These are phyloP conservation scores for Bradypodion pumilum DNA, from an alignment of 2,797 vertebrate genomes.

Conservation along the genomic window DNA sequence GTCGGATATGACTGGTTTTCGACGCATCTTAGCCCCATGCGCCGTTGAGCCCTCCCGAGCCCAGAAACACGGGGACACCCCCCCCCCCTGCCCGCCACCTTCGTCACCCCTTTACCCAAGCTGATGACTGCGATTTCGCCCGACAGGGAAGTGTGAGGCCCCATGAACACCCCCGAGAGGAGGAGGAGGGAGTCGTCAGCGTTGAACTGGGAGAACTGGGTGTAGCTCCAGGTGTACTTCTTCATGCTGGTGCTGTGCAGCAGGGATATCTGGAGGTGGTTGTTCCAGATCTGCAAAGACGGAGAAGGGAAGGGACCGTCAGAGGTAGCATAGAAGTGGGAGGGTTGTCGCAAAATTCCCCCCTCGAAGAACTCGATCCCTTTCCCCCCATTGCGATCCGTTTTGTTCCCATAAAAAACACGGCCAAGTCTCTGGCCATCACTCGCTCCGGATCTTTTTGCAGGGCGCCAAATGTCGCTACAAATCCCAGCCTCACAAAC, in stretches of 20 bases:
- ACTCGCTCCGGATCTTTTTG: no score
- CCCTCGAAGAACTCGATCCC: background rate
- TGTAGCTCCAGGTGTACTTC: constrained; percentile 97
- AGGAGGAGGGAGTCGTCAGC: constrained; percentile 91
- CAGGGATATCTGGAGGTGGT: constrained; percentile 84
- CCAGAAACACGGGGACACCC: no score
- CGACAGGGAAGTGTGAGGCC: constrained; percentile 90
- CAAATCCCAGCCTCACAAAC: no score
- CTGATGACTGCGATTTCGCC: constrained; percentile 97
- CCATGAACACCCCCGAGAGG: constrained; percentile 94
- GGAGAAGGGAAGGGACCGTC: no score
- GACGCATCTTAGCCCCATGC: no score
- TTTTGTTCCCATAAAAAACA: background rate
- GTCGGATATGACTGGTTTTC: no score
- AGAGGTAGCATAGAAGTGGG: no score
- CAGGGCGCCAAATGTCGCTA: no score
- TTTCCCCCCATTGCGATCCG: background rate
- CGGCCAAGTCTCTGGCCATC: no score
- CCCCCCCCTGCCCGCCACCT: no score
- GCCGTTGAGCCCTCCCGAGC: no score
- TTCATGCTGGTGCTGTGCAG: constrained; percentile 96
- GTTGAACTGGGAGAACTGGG: constrained; percentile 99
- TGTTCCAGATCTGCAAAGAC: constrained; percentile 88
- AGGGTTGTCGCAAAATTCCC: background rate
- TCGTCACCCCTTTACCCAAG: constrained; percentile 83